phyloP scores from a whole-genome alignment of 2,113 vertebrate genomes.

The Eidolon helvum region DNA sequence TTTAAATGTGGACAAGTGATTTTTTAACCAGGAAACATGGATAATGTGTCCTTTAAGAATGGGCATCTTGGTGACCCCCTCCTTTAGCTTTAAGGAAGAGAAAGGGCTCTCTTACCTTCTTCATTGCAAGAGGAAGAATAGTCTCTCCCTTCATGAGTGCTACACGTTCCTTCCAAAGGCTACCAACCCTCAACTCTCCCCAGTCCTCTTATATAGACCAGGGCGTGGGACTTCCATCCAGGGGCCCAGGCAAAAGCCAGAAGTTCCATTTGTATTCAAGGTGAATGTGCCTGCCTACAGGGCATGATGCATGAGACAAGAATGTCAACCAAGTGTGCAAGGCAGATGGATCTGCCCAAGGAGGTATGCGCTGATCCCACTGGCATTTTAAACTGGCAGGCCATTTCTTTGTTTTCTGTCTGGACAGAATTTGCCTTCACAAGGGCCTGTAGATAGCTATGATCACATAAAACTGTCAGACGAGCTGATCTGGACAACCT shows the following conservation, averaged over 20 bases:
- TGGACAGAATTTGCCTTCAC: background rate
- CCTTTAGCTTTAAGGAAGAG: background rate
- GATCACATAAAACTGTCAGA: slow-evolving; percentile 34
- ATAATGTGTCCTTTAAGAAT: background rate
- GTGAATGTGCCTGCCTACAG: background rate
- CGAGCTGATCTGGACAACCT: slow-evolving; percentile 12
- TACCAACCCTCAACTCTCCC: background rate
- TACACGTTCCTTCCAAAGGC: background rate
- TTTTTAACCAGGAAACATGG: background rate
- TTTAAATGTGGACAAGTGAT: background rate
- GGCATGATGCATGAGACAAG: background rate
- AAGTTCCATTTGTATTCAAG: background rate
- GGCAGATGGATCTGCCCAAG: background rate
- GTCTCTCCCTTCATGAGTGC: background rate
- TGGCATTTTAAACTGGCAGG: background rate
- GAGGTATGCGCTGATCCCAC: accelerated
- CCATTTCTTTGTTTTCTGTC: background rate
- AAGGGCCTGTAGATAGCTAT: background rate
- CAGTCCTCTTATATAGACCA: background rate
- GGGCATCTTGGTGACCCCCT: background rate
- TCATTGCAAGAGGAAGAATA: background rate
- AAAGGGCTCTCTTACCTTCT: background rate
- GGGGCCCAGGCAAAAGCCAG: background rate
- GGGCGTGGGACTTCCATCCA: background rate
- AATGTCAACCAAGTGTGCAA: background rate